Evolutionary conservation across 2,113 vertebrate species (phyloP).

Genomic region (Rhinolophus ferrumequinum): DNA sequence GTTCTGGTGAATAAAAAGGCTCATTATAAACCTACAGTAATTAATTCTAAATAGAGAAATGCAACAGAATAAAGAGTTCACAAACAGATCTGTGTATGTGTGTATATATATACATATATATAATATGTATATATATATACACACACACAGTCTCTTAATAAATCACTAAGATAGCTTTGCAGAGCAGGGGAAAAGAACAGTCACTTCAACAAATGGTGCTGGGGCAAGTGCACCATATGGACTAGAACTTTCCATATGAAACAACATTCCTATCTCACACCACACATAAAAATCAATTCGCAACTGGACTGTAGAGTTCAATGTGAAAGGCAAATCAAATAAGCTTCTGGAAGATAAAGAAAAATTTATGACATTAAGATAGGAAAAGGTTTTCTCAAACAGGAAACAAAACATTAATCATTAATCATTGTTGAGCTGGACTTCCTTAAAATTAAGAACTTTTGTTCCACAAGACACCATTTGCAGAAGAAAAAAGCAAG

Average conservation of each 20-base stretch:
- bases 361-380: neutral
- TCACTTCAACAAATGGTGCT: neutral
- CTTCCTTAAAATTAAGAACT: slow-evolving; percentile 20
- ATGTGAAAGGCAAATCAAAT: neutral
- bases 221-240: neutral
- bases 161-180: neutral
- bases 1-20: neutral
- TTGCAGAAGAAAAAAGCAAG: neutral
- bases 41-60: neutral
- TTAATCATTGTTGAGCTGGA: neutral
- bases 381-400: neutral
- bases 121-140: neutral
- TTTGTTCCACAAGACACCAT: neutral
- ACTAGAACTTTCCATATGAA: neutral
- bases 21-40: neutral
- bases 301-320: neutral
- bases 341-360: neutral
- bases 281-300: neutral
- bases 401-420: neutral
- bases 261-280: neutral
- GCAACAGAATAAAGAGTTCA: neutral
- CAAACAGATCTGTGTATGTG: neutral
- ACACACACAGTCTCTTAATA: neutral
- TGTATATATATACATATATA: neutral
- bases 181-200: neutral